These are phyloP conservation scores for Nannobrachium achirus DNA, from an alignment of 2,113 vertebrate species.

Conservation along the genomic window DNA sequence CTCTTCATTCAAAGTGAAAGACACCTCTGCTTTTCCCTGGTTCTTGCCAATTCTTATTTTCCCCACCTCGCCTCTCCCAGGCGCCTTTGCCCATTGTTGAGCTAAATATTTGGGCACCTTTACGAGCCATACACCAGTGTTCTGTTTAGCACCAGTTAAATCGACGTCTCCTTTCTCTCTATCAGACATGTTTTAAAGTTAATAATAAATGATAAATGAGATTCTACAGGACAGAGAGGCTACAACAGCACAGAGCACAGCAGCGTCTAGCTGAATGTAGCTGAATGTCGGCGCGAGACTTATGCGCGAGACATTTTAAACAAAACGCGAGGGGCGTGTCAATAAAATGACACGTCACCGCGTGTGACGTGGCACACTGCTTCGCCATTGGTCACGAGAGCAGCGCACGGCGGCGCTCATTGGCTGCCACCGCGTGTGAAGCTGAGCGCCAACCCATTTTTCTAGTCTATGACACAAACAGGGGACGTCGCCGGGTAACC, in stretches of 20 bases:
- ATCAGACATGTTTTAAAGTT: conserved; percentile 81
- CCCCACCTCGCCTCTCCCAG: conserved; percentile 95
- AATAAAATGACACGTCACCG: too few species aligned
- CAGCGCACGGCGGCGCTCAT: too few species aligned
- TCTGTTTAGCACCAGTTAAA: conserved; percentile 94
- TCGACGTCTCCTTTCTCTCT: conserved; percentile 93
- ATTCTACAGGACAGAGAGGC: background rate
- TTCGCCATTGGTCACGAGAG: too few species aligned
- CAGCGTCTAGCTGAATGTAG: too few species aligned
- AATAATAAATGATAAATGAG: background rate
- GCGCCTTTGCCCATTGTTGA: conserved; percentile 94
- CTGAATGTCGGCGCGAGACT: too few species aligned
- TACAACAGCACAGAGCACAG: conserved; percentile 1
- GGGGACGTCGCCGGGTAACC: too few species aligned
- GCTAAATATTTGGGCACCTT: conserved; percentile 90
- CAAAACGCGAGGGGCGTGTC: too few species aligned
- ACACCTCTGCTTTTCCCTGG: conserved; percentile 85
- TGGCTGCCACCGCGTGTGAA: too few species aligned
- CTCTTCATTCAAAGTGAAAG: conserved; percentile 96
- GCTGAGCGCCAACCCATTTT: too few species aligned
- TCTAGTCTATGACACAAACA: too few species aligned
- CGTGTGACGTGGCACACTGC: too few species aligned
- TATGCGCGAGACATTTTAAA: too few species aligned
- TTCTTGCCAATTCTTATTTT: conserved; percentile 92
- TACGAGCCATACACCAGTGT: conserved; percentile 95